Base-by-base conservation (phyloP, 2,797 vertebrate species). In the Urosaurus nigricauda region DNA sequence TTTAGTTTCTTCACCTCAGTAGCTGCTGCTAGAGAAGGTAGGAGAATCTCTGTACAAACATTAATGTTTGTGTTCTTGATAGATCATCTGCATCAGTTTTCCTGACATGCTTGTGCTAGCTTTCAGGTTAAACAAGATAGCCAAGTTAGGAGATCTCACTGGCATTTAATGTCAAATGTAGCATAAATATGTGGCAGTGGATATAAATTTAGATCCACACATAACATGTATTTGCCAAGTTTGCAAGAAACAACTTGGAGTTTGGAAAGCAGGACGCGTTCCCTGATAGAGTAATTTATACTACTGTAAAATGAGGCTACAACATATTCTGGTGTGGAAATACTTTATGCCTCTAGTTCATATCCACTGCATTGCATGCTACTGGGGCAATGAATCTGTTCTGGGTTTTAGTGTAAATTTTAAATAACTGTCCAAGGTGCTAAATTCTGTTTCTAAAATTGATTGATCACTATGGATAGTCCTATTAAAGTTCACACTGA, bases 91-190 rank as follows among this genome's bases (percentile, higher is more conserved):
- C 84, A 65, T 58, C 58, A n/a, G 40, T 65, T 78, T 68, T 79
- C 56, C 43, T 87, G 63, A 68, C 77, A 87, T 21, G 40, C 85
- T 70, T 70, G 60, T 77, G 21, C 43, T 71, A 35, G 43, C 47
- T 87, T 80, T 87, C 56, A 80, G 85, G 65, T 80, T 24, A 71
- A 26, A 80, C 24, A 29, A 9, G 9, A 43, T 6, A 80, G 77
- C 47, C 65, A 32, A 29, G 63, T 40, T 87, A 21, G 16, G 85
- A 71, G 16, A 80, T 71, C 24, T 37, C 14, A 24, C 14, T 70
- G 32, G 24, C 35, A 63, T 80, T 70, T 87, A 19, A 51, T 87
- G 47, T 53, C n/a, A 68, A 86, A 79, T 53, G 43, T 79, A 87
- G 56, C 12, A 40, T 80, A 35, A 81, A 81, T 58, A 78, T 79